Percentiles rank a stretch among this genome's conserved stretches.
Conservation (phyloP, 37 sponge, comb jelly and placozoan genomes). For the Geodia barretti region DNA sequence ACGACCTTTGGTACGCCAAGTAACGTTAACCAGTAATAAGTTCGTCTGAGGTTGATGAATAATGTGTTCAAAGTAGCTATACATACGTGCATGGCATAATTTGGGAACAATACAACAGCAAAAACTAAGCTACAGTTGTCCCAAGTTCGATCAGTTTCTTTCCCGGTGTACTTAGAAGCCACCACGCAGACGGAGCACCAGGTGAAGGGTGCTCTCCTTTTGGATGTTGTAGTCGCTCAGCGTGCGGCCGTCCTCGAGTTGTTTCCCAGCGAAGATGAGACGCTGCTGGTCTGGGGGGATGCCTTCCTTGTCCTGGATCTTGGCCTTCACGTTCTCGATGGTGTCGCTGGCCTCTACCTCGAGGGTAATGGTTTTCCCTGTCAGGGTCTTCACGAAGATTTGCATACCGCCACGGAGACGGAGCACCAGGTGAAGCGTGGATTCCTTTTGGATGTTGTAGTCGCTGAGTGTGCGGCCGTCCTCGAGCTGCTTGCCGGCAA, state of each 20-base stretch:
- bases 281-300: constrained; percentile 78
- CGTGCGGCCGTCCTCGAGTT: constrained; percentile 78
- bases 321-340: constrained; percentile 73
- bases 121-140: not conserved
- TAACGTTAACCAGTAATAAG: too few relatives aligned
- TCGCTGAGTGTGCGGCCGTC: constrained; percentile 95
- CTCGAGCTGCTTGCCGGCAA: constrained; percentile 74
- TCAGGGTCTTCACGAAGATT: constrained; percentile 81
- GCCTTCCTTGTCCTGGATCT: constrained; percentile 78
- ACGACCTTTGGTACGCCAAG: constrained; percentile 82
- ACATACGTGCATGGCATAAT: not conserved
- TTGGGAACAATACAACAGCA: not conserved
- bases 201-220: constrained; percentile 74
- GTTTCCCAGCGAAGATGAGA: constrained; percentile 75
- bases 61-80: not conserved
- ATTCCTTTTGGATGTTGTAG: constrained; percentile 98
- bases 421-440: constrained; percentile 71
- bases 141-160: not conserved
- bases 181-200: constrained; percentile 83
- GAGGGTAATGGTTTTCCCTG: constrained; percentile 82
- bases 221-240: constrained; percentile 90
- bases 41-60: not conserved
- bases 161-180: constrained; percentile 28
- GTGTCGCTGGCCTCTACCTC: constrained; percentile 76
- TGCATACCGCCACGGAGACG: constrained; percentile 78